Evolutionary conservation across 2,888 invertebrate species (phyloP).

Genomic region (Callyntrura sp.): DNA sequence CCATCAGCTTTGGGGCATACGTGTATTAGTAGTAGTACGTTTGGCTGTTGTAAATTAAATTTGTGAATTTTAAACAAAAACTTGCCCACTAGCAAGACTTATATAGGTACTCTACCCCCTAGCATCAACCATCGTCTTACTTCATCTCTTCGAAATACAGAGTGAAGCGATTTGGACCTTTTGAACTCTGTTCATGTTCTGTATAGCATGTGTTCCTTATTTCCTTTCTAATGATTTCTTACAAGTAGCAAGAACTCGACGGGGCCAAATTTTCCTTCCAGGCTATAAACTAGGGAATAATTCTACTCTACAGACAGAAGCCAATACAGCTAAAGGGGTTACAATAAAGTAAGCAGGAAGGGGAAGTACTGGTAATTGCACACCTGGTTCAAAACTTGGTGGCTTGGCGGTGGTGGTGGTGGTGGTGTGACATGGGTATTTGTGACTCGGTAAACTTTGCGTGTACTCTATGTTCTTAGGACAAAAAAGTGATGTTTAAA

Average conservation of each 20-base stretch:
- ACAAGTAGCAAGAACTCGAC: no score
- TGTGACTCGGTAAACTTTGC: no score
- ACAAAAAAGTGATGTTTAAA: no score
- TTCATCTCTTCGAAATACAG: not conserved
- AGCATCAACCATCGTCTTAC: not conserved
- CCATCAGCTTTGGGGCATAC: not conserved
- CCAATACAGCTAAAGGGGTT: constrained; percentile 27
- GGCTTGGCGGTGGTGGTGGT: not conserved
- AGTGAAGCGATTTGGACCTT: not conserved
- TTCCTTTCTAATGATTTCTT: not conserved
- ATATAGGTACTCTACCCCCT: no score
- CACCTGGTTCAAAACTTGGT: constrained; percentile 50
- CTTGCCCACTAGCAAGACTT: not conserved
- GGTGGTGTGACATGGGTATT: not conserved
- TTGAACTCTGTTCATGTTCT: not conserved
- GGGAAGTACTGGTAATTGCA: constrained; percentile 60
- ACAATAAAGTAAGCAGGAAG: constrained; percentile 40
- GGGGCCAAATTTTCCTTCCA: no score
- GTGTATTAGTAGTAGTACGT: not conserved
- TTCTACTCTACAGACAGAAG: not conserved
- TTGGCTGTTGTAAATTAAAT: constrained; percentile 1
- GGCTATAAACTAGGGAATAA: constrained; percentile 7
- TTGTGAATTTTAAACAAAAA: constrained; percentile 4
- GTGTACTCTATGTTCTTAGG: no score
- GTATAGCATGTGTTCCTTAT: not conserved